These are phyloP conservation scores for Nowickia ferox DNA, from an alignment of 2,888 invertebrate species.

Conservation along the genomic window DNA sequence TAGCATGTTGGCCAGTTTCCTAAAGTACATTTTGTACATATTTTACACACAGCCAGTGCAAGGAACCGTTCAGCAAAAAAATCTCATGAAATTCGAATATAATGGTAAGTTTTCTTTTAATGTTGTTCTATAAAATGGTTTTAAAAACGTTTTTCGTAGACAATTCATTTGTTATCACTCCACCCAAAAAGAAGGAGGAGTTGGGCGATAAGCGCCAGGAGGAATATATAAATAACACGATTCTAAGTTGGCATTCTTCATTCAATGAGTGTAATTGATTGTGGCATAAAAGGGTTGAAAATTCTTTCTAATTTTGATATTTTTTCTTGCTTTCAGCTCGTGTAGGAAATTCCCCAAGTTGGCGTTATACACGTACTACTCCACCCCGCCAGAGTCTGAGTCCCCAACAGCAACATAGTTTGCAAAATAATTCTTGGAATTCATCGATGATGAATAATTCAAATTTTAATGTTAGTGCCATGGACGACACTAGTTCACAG, in stretches of 20 bases:
- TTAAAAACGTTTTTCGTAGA: slow-evolving; percentile 73
- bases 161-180: slow-evolving; percentile 76
- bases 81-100: slow-evolving; percentile 84
- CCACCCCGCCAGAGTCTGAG: slow-evolving; percentile 79
- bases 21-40: slow-evolving; percentile 83
- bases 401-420: slow-evolving; percentile 75
- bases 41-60: slow-evolving; percentile 82
- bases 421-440: slow-evolving; percentile 76
- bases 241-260: slow-evolving; percentile 83
- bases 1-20: slow-evolving; percentile 84
- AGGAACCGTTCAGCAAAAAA: slow-evolving; percentile 84
- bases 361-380: slow-evolving; percentile 78
- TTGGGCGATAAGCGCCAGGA: slow-evolving; percentile 46
- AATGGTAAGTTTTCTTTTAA: slow-evolving; percentile 73
- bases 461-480: slow-evolving; percentile 76
- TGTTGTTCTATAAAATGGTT: background rate
- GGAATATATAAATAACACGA: slow-evolving; percentile 76
- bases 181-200: slow-evolving; percentile 58
- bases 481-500: slow-evolving; percentile 76
- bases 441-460: slow-evolving; percentile 77
- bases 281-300: background rate
- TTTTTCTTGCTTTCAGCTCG: slow-evolving; percentile 60
- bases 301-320: background rate
- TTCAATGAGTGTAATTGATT: slow-evolving; percentile 80
- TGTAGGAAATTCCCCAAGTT: slow-evolving; percentile 74